These are phyloP conservation scores for Halictus ligatus DNA, from an alignment of 2,888 invertebrate species.

Conservation along the genomic window DNA sequence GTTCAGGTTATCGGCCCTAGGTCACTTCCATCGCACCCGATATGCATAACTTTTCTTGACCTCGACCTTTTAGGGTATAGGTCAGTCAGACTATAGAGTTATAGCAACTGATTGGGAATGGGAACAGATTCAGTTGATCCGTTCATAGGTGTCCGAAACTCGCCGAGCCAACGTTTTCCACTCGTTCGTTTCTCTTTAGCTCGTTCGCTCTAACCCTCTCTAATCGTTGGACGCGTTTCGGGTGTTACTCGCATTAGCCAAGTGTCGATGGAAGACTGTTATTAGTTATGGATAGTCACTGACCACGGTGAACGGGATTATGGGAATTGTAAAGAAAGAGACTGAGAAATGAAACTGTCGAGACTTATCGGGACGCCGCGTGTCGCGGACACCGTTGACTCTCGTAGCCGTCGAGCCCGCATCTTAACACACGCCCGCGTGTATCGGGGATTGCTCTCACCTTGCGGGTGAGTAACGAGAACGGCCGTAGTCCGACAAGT, in stretches of 20 bases:
- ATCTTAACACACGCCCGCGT: conserved; percentile 8
- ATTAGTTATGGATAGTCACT: background rate
- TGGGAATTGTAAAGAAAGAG: background rate
- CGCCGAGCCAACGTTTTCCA: background rate
- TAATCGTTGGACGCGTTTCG: background rate
- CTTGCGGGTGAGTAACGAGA: conserved; percentile 75
- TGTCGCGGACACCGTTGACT: conserved; percentile 7
- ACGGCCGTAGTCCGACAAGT: conserved; percentile 71
- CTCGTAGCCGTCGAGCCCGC: conserved; percentile 15
- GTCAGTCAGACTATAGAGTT: background rate
- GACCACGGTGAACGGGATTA: background rate
- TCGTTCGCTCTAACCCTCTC: background rate
- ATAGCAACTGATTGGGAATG: background rate
- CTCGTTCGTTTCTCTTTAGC: too few relatives aligned
- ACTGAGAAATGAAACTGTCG: background rate
- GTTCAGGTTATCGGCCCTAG: background rate
- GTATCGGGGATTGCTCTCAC: conserved; percentile 65
- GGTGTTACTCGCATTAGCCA: conserved; percentile 12
- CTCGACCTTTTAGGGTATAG: background rate
- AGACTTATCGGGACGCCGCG: conserved; percentile 30
- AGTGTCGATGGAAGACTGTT: background rate
- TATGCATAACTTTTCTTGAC: background rate
- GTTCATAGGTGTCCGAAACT: background rate
- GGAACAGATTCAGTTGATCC: background rate
- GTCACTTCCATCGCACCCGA: background rate